Evolutionary conservation across 1,140 invertebrate species (phyloP).

Genomic region (Cherax quadricarinatus): DNA sequence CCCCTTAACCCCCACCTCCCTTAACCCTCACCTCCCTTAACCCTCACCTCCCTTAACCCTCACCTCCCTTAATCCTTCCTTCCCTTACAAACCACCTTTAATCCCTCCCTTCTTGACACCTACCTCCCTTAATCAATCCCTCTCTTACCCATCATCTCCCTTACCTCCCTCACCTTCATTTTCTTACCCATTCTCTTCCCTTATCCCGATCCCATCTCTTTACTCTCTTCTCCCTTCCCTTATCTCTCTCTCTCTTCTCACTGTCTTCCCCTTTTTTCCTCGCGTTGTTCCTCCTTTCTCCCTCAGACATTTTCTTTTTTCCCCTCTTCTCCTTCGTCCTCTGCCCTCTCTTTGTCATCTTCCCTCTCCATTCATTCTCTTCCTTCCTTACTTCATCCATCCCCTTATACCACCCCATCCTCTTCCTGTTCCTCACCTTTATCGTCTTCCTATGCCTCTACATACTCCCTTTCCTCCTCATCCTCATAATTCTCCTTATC

Average conservation of each 20-base stretch:
- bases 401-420: no score
- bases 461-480: background rate
- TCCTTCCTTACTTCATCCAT: no score
- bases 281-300: no score
- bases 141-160: background rate
- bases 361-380: no score
- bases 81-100: background rate
- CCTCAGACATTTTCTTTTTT: background rate
- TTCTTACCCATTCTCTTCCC: background rate
- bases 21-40: background rate
- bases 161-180: background rate
- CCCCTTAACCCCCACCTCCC: background rate
- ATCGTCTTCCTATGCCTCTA: background rate
- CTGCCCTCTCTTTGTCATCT: no score
- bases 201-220: no score
- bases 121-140: background rate
- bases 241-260: no score
- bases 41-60: background rate
- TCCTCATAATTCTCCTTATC: no score
- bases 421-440: no score
- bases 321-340: background rate
- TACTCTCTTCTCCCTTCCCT: no score
- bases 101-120: background rate
- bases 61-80: background rate
- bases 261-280: no score